Evolutionary conservation across 2,113 vertebrate species (phyloP).

Genomic region (Seriola rivoliana): DNA sequence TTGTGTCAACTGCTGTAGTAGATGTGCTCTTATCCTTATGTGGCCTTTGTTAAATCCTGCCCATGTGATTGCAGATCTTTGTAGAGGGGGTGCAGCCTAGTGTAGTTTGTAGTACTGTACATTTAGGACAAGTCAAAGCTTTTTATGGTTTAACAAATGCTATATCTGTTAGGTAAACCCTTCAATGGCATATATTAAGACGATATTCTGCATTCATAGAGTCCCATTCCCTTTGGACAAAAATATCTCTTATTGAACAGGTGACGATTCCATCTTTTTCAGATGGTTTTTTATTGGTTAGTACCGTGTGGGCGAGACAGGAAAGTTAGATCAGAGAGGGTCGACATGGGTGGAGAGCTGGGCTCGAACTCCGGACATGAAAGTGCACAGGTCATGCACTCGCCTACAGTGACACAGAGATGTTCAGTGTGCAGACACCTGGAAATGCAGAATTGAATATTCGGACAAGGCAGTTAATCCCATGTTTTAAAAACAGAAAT

Average conservation of each 20-base stretch:
- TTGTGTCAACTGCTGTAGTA: constrained; percentile 59
- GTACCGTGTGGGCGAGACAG: constrained; percentile 6
- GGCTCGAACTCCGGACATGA: constrained; percentile 30
- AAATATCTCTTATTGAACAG: constrained; percentile 47
- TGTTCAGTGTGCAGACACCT: neutral
- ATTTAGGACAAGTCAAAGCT: constrained; percentile 13
- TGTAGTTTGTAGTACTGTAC: constrained; percentile 23
- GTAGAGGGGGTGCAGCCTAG: constrained; percentile 14
- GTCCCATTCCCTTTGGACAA: constrained; percentile 1
- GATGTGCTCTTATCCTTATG: constrained; percentile 68
- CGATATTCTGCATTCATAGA: constrained; percentile 9
- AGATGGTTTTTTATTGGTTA: constrained; percentile 19
- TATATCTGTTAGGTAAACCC: neutral
- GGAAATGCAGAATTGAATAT: neutral
- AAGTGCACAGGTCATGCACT: constrained; percentile 30
- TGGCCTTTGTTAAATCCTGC: constrained; percentile 72
- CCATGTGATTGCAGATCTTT: constrained; percentile 68
- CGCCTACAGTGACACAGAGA: neutral
- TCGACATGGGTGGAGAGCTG: constrained; percentile 42
- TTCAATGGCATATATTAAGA: neutral
- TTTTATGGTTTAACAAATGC: constrained; percentile 21
- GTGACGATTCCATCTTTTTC: constrained; percentile 32
- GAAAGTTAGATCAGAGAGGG: neutral
- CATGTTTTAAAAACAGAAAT: neutral
- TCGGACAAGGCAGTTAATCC: neutral